A percentile compares a stretch with the other conserved stretches of the same genome.
Conservation (phyloP, 2,888 invertebrate species). For the Parnassius mnemosyne region DNA sequence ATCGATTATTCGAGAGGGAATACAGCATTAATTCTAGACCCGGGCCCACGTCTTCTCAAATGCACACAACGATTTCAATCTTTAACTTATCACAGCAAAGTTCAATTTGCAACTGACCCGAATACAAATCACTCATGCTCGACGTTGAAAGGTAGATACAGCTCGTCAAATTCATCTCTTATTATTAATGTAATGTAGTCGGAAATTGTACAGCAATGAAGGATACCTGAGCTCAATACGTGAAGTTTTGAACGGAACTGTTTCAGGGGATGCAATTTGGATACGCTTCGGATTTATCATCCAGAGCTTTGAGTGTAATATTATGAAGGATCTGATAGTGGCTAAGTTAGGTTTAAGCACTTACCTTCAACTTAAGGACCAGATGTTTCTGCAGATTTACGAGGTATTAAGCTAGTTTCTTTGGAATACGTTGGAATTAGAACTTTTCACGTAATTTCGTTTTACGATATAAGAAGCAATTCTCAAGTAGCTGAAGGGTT, state of each 20-base stretch:
- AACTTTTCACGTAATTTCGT: conserved; percentile 13
- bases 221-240: conserved; percentile 40
- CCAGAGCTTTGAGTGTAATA: conserved; percentile 31
- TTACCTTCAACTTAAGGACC: conserved; percentile 11
- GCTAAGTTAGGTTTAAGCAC: conserved; percentile 21
- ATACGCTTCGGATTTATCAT: conserved; percentile 31
- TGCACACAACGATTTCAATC: conserved; percentile 44
- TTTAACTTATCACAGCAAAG: conserved; percentile 42
- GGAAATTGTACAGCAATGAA: conserved; percentile 13
- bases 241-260: conserved; percentile 58
- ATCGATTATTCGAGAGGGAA: conserved; percentile 79
- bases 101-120: conserved; percentile 39
- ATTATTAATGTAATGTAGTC: conserved; percentile 16
- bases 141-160: conserved; percentile 36
- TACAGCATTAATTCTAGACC: conserved; percentile 59
- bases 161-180: conserved; percentile 20
- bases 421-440: conserved; percentile 4
- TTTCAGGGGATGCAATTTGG: conserved; percentile 55
- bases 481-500: too few relatives aligned
- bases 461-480: neutral
- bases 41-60: conserved; percentile 60
- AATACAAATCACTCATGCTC: conserved; percentile 60
- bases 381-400: conserved; percentile 16
- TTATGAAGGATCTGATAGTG: conserved; percentile 17
- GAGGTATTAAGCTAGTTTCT: conserved; percentile 16